Base-by-base conservation (phyloP, 2,888 invertebrate genomes). In the Rotaria sp. region DNA sequence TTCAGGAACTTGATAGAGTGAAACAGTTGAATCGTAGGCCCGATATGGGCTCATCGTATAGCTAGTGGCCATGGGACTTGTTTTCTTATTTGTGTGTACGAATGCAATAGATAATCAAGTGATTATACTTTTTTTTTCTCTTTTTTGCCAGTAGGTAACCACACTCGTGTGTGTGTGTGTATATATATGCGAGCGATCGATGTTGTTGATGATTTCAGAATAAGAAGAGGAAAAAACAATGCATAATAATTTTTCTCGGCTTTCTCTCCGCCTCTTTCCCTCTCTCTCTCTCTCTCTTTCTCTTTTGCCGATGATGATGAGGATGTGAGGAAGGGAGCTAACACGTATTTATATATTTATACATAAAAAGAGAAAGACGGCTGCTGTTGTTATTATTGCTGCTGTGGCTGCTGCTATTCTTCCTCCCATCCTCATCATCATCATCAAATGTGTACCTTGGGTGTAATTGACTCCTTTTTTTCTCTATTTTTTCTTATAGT, bases 201-300 rank as follows among this genome's bases (percentile, higher is more conserved):
- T 67, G 67, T 67, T 67, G 67, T 67, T 67, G 67, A 67, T 67
- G 67, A 67, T 67, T 67, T 35, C 35, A 67, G 35, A 67, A 35
- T 35, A 67, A 67, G 35, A 67, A 67, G 67, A 67, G 35, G 67
- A 67, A 67, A 67, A 67, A 67, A 67, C 35, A 67, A 67, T 67
- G 35, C 35, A 35, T 67, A 67, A 67, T 67, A 67, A 67, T 35
- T 67, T 67, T 67, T 67, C 35, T 67, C 35, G 26, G 26, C 26
- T 35, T 67, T 67, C 30, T 67, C 35, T 67, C 21, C 30, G 11
- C 8, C n/a, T 59, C 35, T 67, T 7, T 67, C 35, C 7, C 35
- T 67, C 18, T 18, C 35, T 67, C 30, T 67, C 35, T 67, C 35
- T 26, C 26, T 59, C n/a, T 30, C 21, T 35, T 15, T 35, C 21